phyloP scores from a whole-genome alignment of 2,113 vertebrate species.

The Chaetorhynchus papuensis region DNA sequence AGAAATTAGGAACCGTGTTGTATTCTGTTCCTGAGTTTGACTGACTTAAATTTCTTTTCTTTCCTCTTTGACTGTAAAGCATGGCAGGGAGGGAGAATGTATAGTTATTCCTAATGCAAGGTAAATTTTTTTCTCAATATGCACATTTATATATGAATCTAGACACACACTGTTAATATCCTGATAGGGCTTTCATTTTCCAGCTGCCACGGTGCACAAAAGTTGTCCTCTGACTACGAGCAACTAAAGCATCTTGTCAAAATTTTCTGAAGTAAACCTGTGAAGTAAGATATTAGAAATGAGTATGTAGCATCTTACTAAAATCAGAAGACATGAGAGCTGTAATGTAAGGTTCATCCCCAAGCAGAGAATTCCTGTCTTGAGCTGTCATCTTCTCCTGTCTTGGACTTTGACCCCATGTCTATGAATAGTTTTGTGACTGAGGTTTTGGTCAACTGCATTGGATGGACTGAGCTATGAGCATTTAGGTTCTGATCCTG shows the following conservation, averaged over 20 bases:
- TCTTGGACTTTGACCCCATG: neutral
- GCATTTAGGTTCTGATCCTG: neutral
- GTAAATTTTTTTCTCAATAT: neutral
- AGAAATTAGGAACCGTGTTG: neutral
- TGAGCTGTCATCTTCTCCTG: neutral
- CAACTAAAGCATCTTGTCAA: neutral
- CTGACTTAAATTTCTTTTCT: neutral
- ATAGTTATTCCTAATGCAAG: neutral
- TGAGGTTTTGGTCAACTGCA: neutral
- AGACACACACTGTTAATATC: neutral
- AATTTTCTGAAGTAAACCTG: neutral
- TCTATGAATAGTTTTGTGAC: neutral
- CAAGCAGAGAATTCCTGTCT: neutral
- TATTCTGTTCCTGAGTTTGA: neutral
- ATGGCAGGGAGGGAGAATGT: neutral
- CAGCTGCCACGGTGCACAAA: neutral
- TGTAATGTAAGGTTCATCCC: neutral
- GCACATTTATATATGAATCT: neutral
- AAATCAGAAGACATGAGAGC: neutral
- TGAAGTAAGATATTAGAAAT: neutral
- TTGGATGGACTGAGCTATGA: neutral
- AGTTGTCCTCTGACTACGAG: neutral
- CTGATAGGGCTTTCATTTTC: neutral
- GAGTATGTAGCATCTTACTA: neutral
- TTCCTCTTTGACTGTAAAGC: neutral